Evolutionary conservation across 1,140 invertebrate species (phyloP).

Genomic region (Neodiprion virginianus): DNA sequence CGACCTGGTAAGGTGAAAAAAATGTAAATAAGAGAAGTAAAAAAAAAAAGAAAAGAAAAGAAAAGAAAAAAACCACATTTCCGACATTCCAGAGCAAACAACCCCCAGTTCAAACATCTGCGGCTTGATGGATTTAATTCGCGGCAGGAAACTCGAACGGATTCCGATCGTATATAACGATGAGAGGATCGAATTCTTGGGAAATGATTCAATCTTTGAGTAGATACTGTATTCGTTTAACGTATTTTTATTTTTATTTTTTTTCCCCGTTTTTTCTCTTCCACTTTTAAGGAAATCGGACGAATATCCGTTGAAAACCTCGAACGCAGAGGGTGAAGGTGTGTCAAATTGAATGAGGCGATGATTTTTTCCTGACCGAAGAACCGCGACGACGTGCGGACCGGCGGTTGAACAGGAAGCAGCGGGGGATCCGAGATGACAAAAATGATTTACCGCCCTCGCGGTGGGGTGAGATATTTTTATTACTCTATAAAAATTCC

Average conservation of each 20-base stretch:
- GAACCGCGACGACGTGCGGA: too few species aligned
- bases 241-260: too few species aligned
- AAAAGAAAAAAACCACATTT: slow-evolving; percentile 14
- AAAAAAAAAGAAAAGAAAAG: slow-evolving; percentile 13
- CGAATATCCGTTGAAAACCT: too few species aligned
- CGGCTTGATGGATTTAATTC: too few species aligned
- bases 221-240: too few species aligned
- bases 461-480: slow-evolving; percentile 43
- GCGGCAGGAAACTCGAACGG: not conserved
- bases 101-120: too few species aligned
- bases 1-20: slow-evolving; percentile 9
- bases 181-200: not conserved
- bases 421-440: slow-evolving; percentile 19
- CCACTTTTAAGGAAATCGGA: too few species aligned
- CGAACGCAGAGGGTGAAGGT: too few species aligned
- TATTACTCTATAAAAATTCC: slow-evolving; percentile 56
- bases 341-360: too few species aligned
- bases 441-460: slow-evolving; percentile 22
- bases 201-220: not conserved
- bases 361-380: too few species aligned
- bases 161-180: not conserved
- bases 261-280: too few species aligned
- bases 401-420: too few species aligned
- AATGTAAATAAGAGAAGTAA: slow-evolving; percentile 10
- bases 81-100: not conserved